Evolutionary conservation across 2,888 invertebrate genomes (phyloP), one percentile per base, ranked within the genome.

Genomic region (Drosophila imparisetae): DNA sequence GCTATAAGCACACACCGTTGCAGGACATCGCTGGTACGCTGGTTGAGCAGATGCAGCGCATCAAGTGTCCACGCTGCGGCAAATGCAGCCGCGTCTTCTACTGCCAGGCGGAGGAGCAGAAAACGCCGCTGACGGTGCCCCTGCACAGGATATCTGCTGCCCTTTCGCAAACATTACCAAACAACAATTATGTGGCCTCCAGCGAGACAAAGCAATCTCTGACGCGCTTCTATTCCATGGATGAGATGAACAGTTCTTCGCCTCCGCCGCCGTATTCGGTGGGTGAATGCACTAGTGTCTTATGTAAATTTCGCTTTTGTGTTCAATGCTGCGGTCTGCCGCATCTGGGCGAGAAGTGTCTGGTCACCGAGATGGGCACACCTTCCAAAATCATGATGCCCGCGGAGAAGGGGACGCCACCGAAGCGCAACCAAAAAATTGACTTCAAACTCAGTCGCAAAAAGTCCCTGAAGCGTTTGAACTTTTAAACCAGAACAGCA

Each of bases 301-400:
- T 59, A 4, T 92, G 91, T 62, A 78, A 78, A 40, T 92, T 83
- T 63, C 80, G 81, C 5, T 91, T 91, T 52, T 91, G 91, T 55
- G 50, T 84, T 1, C 80, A 89, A 29, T 91, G 91, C 66, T 77
- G 75, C n/a, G 83, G 83, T 40, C 79, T 80, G 18, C 86, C 90
- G 55, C 91, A 91, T 86, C 92, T 89, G 1, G 92, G 89, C 27
- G 64, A 70, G 38, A 85, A 77, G 21, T 91, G 91, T 52, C 80
- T 78, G 30, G 70, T 91, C 61, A 86, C 85, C 8, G 85, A 87
- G 13, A 77, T 91, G 38, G 84, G 86, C 42, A 92, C 91, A 15
- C 91, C 91, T 7, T 90, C 92, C 0, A 91, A 92, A 55, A 66
- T 90, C 0, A 69, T 90, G 67, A 60, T 81, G 73, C 79, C 87